These are phyloP conservation scores for Scelioninae gen. 1 DNA, from an alignment of 2,888 invertebrate species.

Conservation along the genomic window DNA sequence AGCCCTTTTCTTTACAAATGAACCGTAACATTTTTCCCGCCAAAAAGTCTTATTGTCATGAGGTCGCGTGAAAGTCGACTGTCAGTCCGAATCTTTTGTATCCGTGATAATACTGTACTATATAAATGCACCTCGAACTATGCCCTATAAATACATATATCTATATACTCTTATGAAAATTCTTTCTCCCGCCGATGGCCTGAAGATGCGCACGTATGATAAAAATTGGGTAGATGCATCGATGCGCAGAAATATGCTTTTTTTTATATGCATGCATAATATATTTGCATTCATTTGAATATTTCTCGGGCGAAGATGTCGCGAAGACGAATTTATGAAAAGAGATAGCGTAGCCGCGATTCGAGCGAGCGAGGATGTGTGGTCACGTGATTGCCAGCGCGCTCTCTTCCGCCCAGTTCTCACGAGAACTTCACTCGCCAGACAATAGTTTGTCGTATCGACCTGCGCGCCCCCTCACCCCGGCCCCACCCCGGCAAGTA, in stretches of 20 bases:
- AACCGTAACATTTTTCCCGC: constrained; percentile 33
- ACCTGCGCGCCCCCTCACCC: constrained; percentile 75
- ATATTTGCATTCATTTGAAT: constrained; percentile 66
- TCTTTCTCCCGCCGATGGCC: constrained; percentile 26
- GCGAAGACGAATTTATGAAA: constrained; percentile 68
- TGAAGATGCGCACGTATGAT: constrained; percentile 56
- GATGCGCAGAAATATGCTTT: constrained; percentile 60
- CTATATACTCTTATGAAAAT: constrained; percentile 58
- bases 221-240: constrained; percentile 62
- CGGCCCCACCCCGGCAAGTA: constrained; percentile 33
- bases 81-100: constrained; percentile 45
- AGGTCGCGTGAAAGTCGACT: constrained; percentile 27
- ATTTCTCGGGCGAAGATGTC: constrained; percentile 64
- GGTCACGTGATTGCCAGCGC: constrained; percentile 74
- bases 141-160: constrained; percentile 15
- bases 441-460: constrained; percentile 82
- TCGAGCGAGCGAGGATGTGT: constrained; percentile 70
- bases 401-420: constrained; percentile 76
- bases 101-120: constrained; percentile 15
- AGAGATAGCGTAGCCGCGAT: constrained; percentile 68
- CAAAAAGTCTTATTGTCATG: constrained; percentile 15
- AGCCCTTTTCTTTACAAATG: no score
- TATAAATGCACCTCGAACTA: constrained; percentile 34
- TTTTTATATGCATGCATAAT: constrained; percentile 61
- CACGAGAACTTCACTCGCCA: constrained; percentile 78